Conservation (phyloP, 1,140 invertebrate genomes). For the Drosophila melanogaster region Release_6_plus_ISO1_MT NC_004354.4:11993001-11993500, state of each 20-base stretch:
- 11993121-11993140: conserved; percentile 32
- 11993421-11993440: not conserved
- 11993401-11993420: conserved; percentile 8
- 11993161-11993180: conserved; percentile 18
- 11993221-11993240: no score
- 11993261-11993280: not conserved
- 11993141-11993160: not conserved
- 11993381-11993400: conserved; percentile 61
- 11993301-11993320: conserved; percentile 23
- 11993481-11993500: not conserved
- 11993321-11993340: conserved; percentile 41
- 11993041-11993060: conserved; percentile 58
- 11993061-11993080: conserved; percentile 36
- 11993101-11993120: conserved; percentile 6
- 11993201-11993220: no score
- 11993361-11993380: conserved; percentile 67
- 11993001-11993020: conserved; percentile 67
- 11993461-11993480: not conserved
- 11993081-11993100: not conserved
- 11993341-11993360: conserved; percentile 49
- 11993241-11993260: conserved; percentile 3
- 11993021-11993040: conserved; percentile 62
- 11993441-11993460: no score
- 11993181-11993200: conserved; percentile 3
- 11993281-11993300: conserved; percentile 24